phyloP scores from a whole-genome alignment of 2,888 invertebrate species.

The Watsonalla cultraria region DNA sequence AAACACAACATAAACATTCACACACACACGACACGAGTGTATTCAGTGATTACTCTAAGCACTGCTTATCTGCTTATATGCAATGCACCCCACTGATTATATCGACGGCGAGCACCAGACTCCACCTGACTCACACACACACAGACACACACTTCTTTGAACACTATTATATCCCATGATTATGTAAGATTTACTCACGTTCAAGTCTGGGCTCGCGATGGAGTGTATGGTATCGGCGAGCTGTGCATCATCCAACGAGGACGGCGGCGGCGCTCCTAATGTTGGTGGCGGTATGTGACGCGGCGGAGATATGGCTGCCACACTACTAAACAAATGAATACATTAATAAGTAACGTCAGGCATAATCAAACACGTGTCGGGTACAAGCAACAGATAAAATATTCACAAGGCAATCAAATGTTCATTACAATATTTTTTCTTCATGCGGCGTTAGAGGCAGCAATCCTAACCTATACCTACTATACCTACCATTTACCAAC shows the following conservation, averaged over 20 bases:
- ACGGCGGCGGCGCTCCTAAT: conserved; percentile 16
- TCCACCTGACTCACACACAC: conserved; percentile 38
- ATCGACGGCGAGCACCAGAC: conserved; percentile 51
- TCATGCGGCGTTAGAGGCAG: no score
- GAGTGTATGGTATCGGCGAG: conserved; percentile 70
- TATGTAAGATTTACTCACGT: conserved; percentile 43
- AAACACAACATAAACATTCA: no score
- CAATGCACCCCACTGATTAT: no score
- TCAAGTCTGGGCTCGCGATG: conserved; percentile 67
- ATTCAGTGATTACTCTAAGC: no score
- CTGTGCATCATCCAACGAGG: conserved; percentile 56
- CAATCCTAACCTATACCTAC: no score
- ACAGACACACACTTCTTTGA: not conserved
- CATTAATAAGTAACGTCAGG: not conserved
- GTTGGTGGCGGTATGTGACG: conserved; percentile 54
- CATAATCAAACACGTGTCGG: no score
- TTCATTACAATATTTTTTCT: no score
- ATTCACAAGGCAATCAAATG: no score
- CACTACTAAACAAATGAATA: conserved; percentile 33
- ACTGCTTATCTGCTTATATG: no score
- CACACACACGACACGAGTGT: no score
- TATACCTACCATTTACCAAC: no score
- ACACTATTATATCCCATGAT: not conserved
- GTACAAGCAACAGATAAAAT: no score
- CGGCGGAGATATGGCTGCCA: conserved; percentile 76